Conservation (phyloP, 2,113 vertebrate species). For the Carassius auratus region DNA sequence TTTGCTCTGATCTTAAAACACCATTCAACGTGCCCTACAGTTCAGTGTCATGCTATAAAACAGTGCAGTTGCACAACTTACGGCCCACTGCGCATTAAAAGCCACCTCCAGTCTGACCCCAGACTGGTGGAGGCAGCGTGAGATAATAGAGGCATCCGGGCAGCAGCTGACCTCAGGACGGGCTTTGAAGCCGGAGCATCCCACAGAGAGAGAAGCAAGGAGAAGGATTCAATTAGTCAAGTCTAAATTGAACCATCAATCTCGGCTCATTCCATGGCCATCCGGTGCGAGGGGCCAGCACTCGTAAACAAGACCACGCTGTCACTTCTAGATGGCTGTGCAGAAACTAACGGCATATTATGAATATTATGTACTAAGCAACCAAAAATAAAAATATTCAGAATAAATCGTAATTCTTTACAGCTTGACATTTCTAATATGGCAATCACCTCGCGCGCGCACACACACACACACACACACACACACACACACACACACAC, state of each 20-base stretch:
- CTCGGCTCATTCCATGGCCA: constrained; percentile 38
- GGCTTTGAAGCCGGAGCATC: constrained; percentile 43
- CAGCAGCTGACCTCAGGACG: constrained; percentile 11
- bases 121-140: constrained; percentile 7
- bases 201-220: constrained; percentile 22
- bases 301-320: constrained; percentile 24
- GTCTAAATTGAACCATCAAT: constrained; percentile 43
- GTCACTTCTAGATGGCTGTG: not conserved
- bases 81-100: constrained; percentile 1
- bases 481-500: no score
- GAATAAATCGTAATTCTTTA: not conserved
- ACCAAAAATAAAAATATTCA: not conserved
- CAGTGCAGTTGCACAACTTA: constrained; percentile 31
- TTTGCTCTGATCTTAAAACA: constrained; percentile 14
- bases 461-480: no score
- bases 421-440: no score
- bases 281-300: constrained; percentile 28
- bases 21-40: not conserved
- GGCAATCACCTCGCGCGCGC: no score
- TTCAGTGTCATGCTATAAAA: constrained; percentile 39
- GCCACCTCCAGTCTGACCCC: constrained; percentile 34
- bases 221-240: constrained; percentile 40
- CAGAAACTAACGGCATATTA: not conserved
- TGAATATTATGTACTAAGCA: not conserved
- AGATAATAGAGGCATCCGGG: constrained; percentile 33